phyloP scores from a whole-genome alignment of 2,113 vertebrate genomes.

The Gopherus flavomarginatus region DNA sequence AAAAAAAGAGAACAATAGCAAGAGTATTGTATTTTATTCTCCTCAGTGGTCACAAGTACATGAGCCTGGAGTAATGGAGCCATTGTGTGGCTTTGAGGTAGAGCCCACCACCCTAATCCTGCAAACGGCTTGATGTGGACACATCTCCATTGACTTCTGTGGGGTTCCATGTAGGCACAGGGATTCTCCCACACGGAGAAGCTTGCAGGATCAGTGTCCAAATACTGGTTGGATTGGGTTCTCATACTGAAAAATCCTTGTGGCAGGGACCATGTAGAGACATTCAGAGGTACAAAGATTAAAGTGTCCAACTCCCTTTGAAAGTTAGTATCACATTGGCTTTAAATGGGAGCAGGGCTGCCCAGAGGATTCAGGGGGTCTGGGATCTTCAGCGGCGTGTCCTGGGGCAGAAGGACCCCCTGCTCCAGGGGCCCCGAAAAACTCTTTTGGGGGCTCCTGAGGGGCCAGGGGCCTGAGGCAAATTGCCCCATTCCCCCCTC shows the following conservation, averaged over 20 bases:
- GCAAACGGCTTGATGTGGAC: neutral
- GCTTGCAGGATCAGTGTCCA: neutral
- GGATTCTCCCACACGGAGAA: neutral
- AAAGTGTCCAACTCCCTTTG: neutral
- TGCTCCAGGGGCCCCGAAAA: no score
- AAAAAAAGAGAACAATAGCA: neutral
- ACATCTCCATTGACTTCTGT: neutral
- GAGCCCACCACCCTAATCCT: neutral
- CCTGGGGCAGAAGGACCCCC: no score
- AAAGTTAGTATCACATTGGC: neutral
- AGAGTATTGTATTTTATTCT: neutral
- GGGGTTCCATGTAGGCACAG: neutral
- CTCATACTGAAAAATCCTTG: neutral
- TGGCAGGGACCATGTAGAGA: neutral
- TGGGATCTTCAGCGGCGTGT: no score
- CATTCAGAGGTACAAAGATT: neutral
- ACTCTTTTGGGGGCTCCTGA: no score
- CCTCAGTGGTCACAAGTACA: neutral
- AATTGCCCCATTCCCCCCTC: no score
- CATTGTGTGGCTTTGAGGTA: neutral
- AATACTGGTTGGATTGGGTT: neutral
- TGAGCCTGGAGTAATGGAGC: neutral
- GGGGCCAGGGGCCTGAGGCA: no score
- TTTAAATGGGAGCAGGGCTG: neutral
- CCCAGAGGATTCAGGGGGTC: no score